Percentiles rank a stretch among this genome's conserved stretches.
Evolutionary conservation across 2,113 vertebrate species (phyloP).

Genomic region (Ornithorhynchus anatinus): DNA sequence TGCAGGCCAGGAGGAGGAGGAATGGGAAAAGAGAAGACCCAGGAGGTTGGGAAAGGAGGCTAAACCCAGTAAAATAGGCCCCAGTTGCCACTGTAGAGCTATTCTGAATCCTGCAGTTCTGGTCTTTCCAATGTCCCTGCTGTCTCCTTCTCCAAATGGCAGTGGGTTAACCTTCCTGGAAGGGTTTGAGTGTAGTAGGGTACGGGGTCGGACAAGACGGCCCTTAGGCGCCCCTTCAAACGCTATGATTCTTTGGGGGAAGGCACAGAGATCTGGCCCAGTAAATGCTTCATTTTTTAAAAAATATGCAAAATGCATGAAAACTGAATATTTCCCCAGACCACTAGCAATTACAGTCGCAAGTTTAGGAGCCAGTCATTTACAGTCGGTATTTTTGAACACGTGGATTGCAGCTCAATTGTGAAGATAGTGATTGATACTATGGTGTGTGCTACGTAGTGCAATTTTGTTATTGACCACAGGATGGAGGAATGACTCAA

Average conservation of each 20-base stretch:
- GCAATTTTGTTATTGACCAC: slow-evolving; percentile 59
- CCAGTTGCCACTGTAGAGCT: too few species aligned
- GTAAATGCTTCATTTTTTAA: neutral
- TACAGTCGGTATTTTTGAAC: neutral
- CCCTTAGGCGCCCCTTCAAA: neutral
- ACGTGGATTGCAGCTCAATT: neutral
- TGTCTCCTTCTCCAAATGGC: too few species aligned
- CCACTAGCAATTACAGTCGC: neutral
- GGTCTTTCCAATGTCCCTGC: too few species aligned
- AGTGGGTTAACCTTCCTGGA: neutral
- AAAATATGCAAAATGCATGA: neutral
- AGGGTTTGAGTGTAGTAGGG: neutral
- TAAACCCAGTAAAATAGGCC: too few species aligned
- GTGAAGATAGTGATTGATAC: neutral
- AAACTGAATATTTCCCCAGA: neutral
- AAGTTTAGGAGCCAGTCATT: neutral
- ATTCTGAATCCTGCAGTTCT: too few species aligned
- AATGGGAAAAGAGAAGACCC: too few species aligned
- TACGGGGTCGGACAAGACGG: neutral
- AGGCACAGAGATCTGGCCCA: neutral
- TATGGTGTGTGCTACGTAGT: neutral
- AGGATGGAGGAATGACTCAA: slow-evolving; percentile 47
- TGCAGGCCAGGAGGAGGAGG: too few species aligned
- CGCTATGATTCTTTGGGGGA: neutral
- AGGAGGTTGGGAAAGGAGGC: too few species aligned